These are phyloP conservation scores for Esperia sulphurella DNA, from an alignment of 2,888 invertebrate genomes.

Conservation along the genomic window DNA sequence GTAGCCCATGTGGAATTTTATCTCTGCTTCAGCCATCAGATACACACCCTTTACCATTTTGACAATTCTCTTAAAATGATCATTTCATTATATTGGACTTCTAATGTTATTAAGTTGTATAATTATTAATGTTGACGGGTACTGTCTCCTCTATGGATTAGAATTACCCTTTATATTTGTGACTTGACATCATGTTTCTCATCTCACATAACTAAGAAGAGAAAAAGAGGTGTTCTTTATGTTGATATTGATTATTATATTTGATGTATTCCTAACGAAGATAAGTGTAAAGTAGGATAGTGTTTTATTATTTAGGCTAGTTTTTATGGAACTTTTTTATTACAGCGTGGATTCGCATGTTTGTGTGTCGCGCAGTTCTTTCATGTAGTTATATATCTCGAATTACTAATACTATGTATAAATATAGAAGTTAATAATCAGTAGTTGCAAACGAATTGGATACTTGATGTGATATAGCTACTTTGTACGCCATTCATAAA, in stretches of 20 bases:
- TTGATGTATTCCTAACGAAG: conserved; percentile 54
- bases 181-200: conserved; percentile 13
- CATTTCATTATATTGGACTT: no score
- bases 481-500: conserved; percentile 23
- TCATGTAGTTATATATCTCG: conserved; percentile 45
- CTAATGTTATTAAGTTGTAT: no score
- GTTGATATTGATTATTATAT: conserved; percentile 29
- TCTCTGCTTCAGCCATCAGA: no score
- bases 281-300: conserved; percentile 64
- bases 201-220: conserved; percentile 23
- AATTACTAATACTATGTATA: conserved; percentile 39
- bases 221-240: conserved; percentile 31
- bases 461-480: conserved; percentile 47
- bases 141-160: no score
- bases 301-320: conserved; percentile 4
- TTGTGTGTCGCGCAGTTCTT: conserved; percentile 19
- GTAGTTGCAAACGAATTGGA: conserved; percentile 36
- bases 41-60: no score
- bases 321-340: conserved; percentile 29
- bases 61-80: no score
- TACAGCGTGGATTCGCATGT: conserved; percentile 24
- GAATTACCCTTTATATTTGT: not conserved
- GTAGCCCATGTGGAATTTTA: no score
- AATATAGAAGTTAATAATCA: conserved; percentile 20
- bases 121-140: no score